Conservation (phyloP, 2,888 invertebrate genomes). For the Philonicus albiceps region DNA sequence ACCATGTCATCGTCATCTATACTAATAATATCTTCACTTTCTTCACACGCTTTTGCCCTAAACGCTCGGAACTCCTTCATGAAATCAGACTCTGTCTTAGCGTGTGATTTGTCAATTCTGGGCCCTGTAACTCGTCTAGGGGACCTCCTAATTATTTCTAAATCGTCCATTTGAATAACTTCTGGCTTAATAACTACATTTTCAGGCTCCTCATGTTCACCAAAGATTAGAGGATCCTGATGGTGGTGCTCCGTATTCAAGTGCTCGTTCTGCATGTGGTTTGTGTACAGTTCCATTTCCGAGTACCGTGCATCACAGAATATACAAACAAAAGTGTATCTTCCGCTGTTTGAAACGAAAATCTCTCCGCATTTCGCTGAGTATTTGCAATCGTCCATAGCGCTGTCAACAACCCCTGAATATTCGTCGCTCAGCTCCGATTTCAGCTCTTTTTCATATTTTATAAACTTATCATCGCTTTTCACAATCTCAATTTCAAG, state of each 20-base stretch:
- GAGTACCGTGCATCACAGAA: constrained; percentile 24
- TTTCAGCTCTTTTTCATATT: constrained; percentile 6
- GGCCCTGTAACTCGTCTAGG: not conserved
- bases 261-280: constrained; percentile 34
- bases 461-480: not conserved
- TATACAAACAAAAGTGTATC: constrained; percentile 36
- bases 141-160: not conserved
- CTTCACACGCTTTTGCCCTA: not conserved
- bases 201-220: not conserved
- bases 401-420: not conserved
- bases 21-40: not conserved
- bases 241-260: not conserved
- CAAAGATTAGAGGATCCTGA: not conserved
- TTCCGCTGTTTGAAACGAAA: constrained; percentile 18
- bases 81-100: not conserved
- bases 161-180: not conserved
- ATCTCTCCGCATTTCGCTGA: constrained; percentile 41
- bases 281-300: constrained; percentile 15
- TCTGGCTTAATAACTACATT: not conserved
- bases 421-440: not conserved
- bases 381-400: not conserved
- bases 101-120: not conserved
- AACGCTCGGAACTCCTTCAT: constrained; percentile 9
- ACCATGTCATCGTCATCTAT: not conserved
- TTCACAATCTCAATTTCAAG: constrained; percentile 20